A percentile compares a stretch with the other conserved stretches of the same genome.
Conservation (phyloP, 2,113 vertebrate genomes). For the Morone chrysops region DNA sequence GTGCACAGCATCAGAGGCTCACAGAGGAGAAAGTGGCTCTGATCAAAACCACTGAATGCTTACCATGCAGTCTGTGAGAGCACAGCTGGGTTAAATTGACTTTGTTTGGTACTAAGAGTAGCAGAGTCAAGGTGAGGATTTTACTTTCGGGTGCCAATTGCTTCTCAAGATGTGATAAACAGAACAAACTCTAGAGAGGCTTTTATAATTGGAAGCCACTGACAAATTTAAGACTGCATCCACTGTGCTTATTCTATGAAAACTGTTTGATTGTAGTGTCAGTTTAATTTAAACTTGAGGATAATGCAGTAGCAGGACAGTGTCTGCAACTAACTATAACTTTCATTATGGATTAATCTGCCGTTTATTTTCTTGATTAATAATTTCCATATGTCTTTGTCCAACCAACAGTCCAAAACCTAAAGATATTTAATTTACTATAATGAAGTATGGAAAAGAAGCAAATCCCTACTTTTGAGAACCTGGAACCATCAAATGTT, state of each 20-base stretch:
- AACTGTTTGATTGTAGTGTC: background rate
- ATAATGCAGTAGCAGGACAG: background rate
- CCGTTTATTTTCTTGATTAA: too few species aligned
- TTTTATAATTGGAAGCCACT: background rate
- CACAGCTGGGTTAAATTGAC: background rate
- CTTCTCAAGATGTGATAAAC: background rate
- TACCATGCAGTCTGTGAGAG: background rate
- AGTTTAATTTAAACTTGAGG: background rate
- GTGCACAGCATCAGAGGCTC: conserved; percentile 17
- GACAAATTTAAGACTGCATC: background rate
- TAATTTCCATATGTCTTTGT: too few species aligned
- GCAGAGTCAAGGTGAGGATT: conserved; percentile 1
- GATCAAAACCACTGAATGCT: conserved; percentile 26
- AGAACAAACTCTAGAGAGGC: background rate
- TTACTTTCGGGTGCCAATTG: background rate
- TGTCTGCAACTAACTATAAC: too few species aligned
- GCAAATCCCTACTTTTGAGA: too few species aligned
- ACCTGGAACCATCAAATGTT: too few species aligned
- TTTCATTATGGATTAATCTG: too few species aligned
- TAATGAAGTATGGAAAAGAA: background rate
- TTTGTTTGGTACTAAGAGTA: background rate
- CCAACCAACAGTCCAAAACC: background rate
- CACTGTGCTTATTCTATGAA: too few species aligned
- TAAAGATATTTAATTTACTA: background rate
- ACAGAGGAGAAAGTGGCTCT: conserved; percentile 3